Conservation (phyloP, 2,797 vertebrate genomes). For the Holocentrus rufus region DNA sequence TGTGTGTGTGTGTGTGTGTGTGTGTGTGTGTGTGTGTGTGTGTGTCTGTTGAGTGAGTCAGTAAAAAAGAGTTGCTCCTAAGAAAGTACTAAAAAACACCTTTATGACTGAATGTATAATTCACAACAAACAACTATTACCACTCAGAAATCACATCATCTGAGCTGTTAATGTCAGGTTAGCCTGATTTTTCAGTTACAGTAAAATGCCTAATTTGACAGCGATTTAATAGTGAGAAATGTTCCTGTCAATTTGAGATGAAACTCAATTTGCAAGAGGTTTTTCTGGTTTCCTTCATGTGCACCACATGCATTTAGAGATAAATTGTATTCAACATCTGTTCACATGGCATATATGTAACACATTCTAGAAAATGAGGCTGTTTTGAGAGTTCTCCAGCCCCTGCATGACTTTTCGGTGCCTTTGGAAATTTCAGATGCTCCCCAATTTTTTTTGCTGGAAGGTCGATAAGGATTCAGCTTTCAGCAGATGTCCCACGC, state of each 20-base stretch:
- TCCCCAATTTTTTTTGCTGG: slow-evolving; percentile 51
- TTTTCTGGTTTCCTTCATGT: slow-evolving; percentile 43
- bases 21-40: slow-evolving; percentile 29
- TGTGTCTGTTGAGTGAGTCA: slow-evolving; percentile 1
- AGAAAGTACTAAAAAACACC: not conserved
- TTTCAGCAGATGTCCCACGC: slow-evolving; percentile 71
- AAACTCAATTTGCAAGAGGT: slow-evolving; percentile 24
- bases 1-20: slow-evolving; percentile 55
- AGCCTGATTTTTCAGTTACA: not conserved
- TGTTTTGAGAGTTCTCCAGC: slow-evolving; percentile 56
- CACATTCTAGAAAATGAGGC: slow-evolving; percentile 55
- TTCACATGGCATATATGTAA: slow-evolving; percentile 62
- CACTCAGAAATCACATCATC: not conserved
- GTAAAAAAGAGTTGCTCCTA: not conserved
- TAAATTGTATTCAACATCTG: slow-evolving; percentile 28
- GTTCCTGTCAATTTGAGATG: slow-evolving; percentile 27
- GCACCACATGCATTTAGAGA: slow-evolving; percentile 26
- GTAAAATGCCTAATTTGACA: not conserved
- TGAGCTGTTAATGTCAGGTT: no score
- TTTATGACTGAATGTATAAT: not conserved
- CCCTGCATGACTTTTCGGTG: not conserved
- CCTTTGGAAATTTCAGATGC: slow-evolving; percentile 73
- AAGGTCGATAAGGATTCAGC: slow-evolving; percentile 71
- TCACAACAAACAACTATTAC: no score
- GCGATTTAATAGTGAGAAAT: slow-evolving; percentile 14